Conservation (phyloP, 35 echinoderm and acorn worm species). For the Heliocidaris erythrogramma region DNA sequence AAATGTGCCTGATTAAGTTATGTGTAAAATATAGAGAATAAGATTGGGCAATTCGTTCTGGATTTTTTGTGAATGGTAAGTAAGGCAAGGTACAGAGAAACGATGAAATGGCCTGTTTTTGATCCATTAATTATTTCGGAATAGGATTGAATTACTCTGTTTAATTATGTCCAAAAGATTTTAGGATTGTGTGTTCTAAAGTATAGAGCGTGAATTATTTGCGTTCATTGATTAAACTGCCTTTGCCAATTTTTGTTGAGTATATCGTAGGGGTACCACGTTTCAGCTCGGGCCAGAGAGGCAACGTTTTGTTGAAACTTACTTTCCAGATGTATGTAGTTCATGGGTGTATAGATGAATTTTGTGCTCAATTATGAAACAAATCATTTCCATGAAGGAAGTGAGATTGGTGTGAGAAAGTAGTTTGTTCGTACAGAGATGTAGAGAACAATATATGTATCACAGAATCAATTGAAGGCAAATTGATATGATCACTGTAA, state of each 20-base stretch:
- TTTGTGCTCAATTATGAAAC: background rate
- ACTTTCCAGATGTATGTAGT: background rate
- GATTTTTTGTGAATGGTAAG: background rate
- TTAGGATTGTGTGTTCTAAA: background rate
- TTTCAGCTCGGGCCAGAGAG: background rate
- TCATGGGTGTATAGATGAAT: background rate
- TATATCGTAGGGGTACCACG: background rate
- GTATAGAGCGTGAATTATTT: background rate
- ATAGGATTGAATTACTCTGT: background rate
- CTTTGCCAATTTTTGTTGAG: background rate
- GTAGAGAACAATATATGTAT: conserved; percentile 12
- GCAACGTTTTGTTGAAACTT: background rate
- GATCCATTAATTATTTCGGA: background rate
- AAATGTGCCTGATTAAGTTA: background rate
- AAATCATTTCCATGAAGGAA: background rate
- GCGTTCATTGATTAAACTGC: conserved; percentile 2
- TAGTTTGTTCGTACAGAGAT: background rate
- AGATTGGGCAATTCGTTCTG: background rate
- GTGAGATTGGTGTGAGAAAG: background rate
- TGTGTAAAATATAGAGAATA: background rate
- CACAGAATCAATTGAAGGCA: background rate
- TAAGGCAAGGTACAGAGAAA: background rate
- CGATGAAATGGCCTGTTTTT: background rate
- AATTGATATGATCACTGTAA: background rate
- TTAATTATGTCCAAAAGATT: background rate